Evolutionary conservation across 2,113 vertebrate genomes (phyloP).

Genomic region (Scomber scombrus): DNA sequence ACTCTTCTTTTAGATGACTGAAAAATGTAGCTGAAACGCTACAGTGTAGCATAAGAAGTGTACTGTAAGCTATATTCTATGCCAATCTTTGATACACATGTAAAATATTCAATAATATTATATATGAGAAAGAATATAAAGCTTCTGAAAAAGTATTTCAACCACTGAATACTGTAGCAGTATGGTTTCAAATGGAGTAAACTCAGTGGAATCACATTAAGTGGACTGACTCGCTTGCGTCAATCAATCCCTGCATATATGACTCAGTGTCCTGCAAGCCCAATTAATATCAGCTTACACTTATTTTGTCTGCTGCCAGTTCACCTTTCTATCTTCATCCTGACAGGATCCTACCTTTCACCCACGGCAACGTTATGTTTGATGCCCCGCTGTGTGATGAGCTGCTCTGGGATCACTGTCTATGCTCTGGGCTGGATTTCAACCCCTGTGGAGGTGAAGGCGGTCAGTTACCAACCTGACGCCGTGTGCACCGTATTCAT

Average conservation of each 20-base stretch:
- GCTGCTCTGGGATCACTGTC: slow-evolving; percentile 18
- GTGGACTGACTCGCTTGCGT: not conserved
- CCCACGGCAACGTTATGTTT: not conserved
- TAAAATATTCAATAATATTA: too few species aligned
- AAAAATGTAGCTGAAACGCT: too few species aligned
- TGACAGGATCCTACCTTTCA: slow-evolving; percentile 25
- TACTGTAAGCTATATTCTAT: too few species aligned
- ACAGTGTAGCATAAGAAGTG: too few species aligned
- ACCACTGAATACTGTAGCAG: too few species aligned
- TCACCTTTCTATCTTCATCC: slow-evolving; percentile 18
- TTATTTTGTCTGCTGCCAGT: slow-evolving; percentile 24
- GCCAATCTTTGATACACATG: too few species aligned
- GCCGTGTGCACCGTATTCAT: slow-evolving; percentile 16
- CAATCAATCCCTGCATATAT: not conserved
- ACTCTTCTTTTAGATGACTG: too few species aligned
- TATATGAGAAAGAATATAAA: too few species aligned
- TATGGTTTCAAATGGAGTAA: too few species aligned
- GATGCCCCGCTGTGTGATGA: slow-evolving; percentile 9
- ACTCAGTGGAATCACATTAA: too few species aligned
- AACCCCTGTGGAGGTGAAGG: slow-evolving; percentile 28
- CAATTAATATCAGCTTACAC: slow-evolving; percentile 20
- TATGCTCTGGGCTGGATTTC: slow-evolving; percentile 35
- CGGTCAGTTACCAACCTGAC: slow-evolving; percentile 55
- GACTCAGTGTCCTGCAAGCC: not conserved
- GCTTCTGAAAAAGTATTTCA: too few species aligned